Base-by-base conservation (phyloP, 2,888 invertebrate genomes). In the Lochmaea capreae region DNA sequence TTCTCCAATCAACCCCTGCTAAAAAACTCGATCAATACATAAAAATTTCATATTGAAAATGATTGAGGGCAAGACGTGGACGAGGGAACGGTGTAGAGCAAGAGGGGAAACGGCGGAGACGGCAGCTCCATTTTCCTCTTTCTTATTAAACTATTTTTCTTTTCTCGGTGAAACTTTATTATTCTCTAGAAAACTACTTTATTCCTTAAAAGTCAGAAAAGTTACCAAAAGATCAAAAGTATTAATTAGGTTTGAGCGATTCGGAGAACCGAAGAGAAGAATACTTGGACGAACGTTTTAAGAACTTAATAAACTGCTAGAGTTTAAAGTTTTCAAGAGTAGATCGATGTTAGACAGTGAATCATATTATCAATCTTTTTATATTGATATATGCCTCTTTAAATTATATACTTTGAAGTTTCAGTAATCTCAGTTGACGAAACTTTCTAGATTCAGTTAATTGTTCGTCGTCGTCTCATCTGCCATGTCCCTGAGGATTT, bases 31-130 rank as follows among this genome's bases (percentile, higher is more conserved):
- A 87, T 87, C 87, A 87, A 87, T 87, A 87, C 87, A 87, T 87
- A 87, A 87, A 87, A 87, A 87, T 87, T 87, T 87, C 87, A 87
- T 87, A 87, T 87, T 87, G 87, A 87, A 87, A 87, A 87, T 87
- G 87, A 87, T 87, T 87, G 87, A 87, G 86, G 86, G 86, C 80
- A 79, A 80, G 79, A 78, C 77, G 80, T 76, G 75, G 77, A 75
- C 73, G 74, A 74, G 63, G 73, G 76, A 77, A 79, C 16, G 77
- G 81, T 77, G 73, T 77, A 33, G 78, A 54, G 43, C 65, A 70
- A 52, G 70, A 43, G 18, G 43, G 72, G 72, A 71, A 74, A 73
- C 26, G 54, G 69, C 68, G 71, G 72, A 67, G 67, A 65, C 66
- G 71, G 69, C 46, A 46, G 72, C 75, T 76, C 78, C 80, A 78